These are phyloP conservation scores for Alexandromys fortis DNA, from an alignment of 2,113 vertebrate genomes.

Conservation along the genomic window DNA sequence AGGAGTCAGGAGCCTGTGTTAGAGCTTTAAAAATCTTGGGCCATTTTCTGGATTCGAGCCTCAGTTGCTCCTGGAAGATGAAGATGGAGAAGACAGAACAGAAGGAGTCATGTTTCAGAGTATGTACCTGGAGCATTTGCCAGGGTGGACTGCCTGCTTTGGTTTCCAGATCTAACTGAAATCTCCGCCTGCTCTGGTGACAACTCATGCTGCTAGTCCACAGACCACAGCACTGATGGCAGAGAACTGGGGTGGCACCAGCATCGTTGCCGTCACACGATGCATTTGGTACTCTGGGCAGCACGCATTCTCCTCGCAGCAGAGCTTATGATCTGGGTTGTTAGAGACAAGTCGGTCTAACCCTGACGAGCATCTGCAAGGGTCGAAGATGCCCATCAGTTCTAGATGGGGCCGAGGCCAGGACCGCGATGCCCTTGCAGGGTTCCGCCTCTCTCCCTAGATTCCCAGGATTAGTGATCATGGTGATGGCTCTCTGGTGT, in stretches of 20 bases:
- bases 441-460: neutral
- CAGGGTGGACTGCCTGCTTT: neutral
- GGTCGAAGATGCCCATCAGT: neutral
- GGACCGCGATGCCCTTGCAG: too few species aligned
- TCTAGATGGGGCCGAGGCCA: neutral
- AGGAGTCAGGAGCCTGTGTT: neutral
- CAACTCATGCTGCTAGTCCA: neutral
- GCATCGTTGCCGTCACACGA: neutral
- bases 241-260: too few species aligned
- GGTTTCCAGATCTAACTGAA: neutral
- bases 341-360: neutral
- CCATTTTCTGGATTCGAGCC: neutral
- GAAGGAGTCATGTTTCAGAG: neutral
- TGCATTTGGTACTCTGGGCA: neutral
- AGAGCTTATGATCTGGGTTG: neutral
- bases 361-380: fast-evolving
- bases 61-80: neutral
- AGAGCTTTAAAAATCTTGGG: neutral
- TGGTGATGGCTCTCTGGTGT: neutral
- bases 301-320: neutral
- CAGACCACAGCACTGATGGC: neutral
- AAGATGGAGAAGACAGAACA: neutral
- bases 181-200: neutral
- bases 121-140: neutral
- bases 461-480: neutral